These are phyloP conservation scores for rabbit (Oryctolagus cuniculus) DNA, from an alignment of 2,113 vertebrate genomes.

Conservation along the genomic window mOryCun1.1 NC_091432.1:83448001-83448500, in stretches of 20 bases:
- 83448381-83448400: neutral
- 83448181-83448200: neutral
- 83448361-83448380: neutral
- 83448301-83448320: neutral
- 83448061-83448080: neutral
- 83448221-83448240: neutral
- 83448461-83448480: neutral
- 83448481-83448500: neutral
- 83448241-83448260: neutral
- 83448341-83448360: neutral
- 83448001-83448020: neutral
- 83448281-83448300: neutral
- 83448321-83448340: neutral
- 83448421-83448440: neutral
- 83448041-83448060: neutral
- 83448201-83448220: neutral
- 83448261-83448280: neutral
- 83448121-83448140: neutral
- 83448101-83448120: neutral
- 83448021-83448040: neutral
- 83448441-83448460: neutral
- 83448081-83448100: neutral
- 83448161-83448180: neutral
- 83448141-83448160: neutral
- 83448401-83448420: neutral